Conservation (phyloP, 2,113 vertebrate species). For the Noturus placidus region DNA sequence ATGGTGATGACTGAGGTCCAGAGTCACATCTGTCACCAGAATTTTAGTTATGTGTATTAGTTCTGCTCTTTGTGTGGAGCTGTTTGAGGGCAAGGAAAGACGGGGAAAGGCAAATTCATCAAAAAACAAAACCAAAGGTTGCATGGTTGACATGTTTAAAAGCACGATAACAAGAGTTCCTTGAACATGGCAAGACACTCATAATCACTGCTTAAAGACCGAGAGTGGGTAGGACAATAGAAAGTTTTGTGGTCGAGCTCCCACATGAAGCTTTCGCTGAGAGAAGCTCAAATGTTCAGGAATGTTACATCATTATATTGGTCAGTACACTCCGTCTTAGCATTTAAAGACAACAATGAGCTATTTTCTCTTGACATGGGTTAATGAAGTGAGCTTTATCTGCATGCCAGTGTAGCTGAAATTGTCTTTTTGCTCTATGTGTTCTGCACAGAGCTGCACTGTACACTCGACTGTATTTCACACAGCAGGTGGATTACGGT, state of each 20-base stretch:
- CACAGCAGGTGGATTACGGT: slow-evolving; percentile 46
- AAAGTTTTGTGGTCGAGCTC: slow-evolving; percentile 20
- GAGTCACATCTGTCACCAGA: slow-evolving; percentile 60
- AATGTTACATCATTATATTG: neutral
- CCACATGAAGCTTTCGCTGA: neutral
- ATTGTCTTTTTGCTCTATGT: neutral
- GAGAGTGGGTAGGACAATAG: slow-evolving; percentile 1
- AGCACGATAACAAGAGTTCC: slow-evolving; percentile 54
- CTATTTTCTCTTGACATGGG: neutral
- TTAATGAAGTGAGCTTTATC: neutral
- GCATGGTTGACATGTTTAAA: slow-evolving; percentile 48
- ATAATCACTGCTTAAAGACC: slow-evolving; percentile 42
- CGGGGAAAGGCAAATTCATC: slow-evolving; percentile 49
- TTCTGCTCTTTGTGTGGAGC: slow-evolving; percentile 42
- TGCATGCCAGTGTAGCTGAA: neutral
- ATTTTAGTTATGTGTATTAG: slow-evolving; percentile 59
- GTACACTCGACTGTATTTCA: neutral
- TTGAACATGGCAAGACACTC: slow-evolving; percentile 45
- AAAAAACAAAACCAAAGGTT: slow-evolving; percentile 44
- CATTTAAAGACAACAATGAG: neutral
- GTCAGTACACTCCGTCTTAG: neutral
- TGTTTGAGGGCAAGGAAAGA: slow-evolving; percentile 22
- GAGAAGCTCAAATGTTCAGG: neutral
- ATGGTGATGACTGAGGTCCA: slow-evolving; percentile 51
- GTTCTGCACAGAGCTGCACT: neutral